Percentiles rank a stretch among this genome's conserved stretches.
These are phyloP conservation scores for Triops longicaudatus DNA, from an alignment of 1,140 invertebrate species.

Conservation along the genomic window DNA sequence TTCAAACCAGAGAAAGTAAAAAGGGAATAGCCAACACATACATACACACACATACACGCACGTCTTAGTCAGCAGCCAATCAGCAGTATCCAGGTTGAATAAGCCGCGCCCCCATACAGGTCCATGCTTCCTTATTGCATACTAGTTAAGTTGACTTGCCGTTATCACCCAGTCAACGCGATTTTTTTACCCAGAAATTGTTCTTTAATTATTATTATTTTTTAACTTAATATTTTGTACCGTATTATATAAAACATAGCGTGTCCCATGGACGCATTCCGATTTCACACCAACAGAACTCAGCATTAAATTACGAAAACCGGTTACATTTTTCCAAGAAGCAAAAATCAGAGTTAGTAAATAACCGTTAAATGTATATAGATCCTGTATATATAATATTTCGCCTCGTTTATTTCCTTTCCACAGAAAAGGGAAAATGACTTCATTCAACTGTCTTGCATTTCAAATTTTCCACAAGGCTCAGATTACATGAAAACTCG, in stretches of 20 bases:
- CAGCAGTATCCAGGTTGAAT: constrained; percentile 10
- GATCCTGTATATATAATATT: not conserved
- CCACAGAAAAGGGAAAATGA: too few relatives aligned
- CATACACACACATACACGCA: not conserved
- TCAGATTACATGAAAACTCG: too few relatives aligned
- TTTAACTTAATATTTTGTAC: not conserved
- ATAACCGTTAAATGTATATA: not conserved
- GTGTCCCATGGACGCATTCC: not conserved
- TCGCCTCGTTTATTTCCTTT: too few relatives aligned
- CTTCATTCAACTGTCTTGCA: too few relatives aligned
- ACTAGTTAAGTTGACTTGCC: constrained; percentile 2
- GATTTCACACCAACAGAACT: not conserved
- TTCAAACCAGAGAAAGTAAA: not conserved
- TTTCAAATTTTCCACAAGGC: too few relatives aligned
- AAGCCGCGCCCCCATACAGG: not conserved
- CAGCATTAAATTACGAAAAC: not conserved
- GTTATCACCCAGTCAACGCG: not conserved
- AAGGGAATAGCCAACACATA: not conserved
- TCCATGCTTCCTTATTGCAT: constrained; percentile 10
- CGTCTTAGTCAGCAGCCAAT: constrained; percentile 1
- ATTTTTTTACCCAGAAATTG: not conserved
- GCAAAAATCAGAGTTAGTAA: not conserved
- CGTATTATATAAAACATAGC: not conserved
- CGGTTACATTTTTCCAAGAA: too few relatives aligned
- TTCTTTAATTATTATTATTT: not conserved